Percentiles rank a stretch among this genome's conserved stretches.
These are phyloP conservation scores for Actenoides lindsayi DNA, from an alignment of 2,113 vertebrate genomes.

Conservation along the genomic window DNA sequence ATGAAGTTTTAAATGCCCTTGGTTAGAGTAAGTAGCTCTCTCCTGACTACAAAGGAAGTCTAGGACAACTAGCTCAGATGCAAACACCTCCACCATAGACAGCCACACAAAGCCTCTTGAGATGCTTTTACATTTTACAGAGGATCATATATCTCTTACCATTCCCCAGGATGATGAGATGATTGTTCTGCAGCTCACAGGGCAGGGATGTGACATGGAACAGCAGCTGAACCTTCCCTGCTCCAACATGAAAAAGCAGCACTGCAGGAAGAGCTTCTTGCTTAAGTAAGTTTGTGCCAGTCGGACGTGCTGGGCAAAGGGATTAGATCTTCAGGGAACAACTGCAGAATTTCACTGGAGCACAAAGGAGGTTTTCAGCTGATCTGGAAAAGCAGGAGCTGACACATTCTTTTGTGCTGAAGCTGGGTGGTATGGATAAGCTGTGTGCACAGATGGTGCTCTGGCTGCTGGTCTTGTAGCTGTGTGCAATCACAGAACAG, in stretches of 20 bases:
- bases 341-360: neutral
- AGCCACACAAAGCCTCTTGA: neutral
- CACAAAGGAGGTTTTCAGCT: neutral
- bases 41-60: neutral
- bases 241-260: neutral
- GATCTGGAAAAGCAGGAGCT: neutral
- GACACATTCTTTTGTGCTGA: neutral
- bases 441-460: constrained; percentile 35
- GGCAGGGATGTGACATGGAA: neutral
- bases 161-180: neutral
- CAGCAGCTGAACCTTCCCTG: neutral
- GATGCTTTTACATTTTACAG: neutral
- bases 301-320: neutral
- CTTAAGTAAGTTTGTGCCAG: neutral
- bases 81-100: neutral
- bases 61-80: neutral
- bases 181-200: neutral
- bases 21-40: neutral
- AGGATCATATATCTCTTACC: neutral
- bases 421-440: neutral
- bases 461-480: neutral
- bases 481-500: neutral
- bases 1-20: neutral
- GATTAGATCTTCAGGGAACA: neutral
- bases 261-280: neutral